Conservation (phyloP, 2,797 vertebrate species). For the Pachyuromys duprasi region DNA sequence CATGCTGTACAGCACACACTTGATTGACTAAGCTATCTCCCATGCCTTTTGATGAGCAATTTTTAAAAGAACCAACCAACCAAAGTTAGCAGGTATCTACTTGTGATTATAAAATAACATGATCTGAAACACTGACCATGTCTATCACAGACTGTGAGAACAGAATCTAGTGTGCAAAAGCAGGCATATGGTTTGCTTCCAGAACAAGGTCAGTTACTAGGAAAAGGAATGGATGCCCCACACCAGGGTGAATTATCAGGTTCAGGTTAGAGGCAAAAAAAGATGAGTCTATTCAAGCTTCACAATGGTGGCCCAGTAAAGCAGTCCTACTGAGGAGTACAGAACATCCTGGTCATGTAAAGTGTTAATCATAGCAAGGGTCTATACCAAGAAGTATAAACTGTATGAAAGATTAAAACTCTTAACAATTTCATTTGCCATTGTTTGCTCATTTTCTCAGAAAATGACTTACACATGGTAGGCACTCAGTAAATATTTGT, state of each 20-base stretch:
- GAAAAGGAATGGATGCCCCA: background rate
- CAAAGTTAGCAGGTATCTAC: background rate
- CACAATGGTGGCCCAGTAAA: background rate
- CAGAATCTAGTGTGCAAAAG: background rate
- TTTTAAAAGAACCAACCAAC: conserved; percentile 32
- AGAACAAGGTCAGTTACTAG: background rate
- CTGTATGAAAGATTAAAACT: background rate
- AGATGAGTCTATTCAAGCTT: background rate
- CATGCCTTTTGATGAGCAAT: background rate
- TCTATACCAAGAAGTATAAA: background rate
- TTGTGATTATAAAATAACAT: conserved; percentile 1
- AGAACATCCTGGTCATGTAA: background rate
- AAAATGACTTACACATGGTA: background rate
- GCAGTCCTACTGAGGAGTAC: background rate
- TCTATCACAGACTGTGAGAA: background rate
- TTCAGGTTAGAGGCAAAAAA: background rate
- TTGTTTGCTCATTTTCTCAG: background rate
- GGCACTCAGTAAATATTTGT: background rate
- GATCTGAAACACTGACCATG: background rate
- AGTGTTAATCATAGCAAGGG: background rate
- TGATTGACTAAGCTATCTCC: background rate
- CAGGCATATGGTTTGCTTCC: background rate
- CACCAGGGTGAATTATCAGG: background rate
- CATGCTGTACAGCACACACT: background rate
- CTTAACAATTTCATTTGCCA: background rate